A percentile compares a stretch with the other conserved stretches of the same genome.
Conservation (phyloP, 2,113 vertebrate genomes). For the Indri indri region DNA sequence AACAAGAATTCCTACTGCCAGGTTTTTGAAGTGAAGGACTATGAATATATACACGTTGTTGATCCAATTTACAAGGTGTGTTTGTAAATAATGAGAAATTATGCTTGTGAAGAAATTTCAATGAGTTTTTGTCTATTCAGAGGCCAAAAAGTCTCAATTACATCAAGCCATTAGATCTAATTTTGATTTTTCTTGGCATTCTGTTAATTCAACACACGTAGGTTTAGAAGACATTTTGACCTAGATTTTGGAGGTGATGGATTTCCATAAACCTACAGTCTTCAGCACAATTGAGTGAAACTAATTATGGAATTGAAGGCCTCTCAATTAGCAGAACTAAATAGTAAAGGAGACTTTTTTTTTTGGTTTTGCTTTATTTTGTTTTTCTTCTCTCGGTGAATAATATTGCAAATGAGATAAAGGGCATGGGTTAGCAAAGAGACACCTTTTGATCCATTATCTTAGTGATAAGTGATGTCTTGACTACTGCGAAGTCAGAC, state of each 20-base stretch:
- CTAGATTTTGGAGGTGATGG: not conserved
- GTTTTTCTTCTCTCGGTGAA: not conserved
- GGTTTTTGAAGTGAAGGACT: not conserved
- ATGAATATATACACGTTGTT: not conserved
- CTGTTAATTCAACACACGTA: not conserved
- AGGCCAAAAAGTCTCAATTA: not conserved
- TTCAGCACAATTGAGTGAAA: not conserved
- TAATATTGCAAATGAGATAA: constrained; percentile 16
- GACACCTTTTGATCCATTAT: not conserved
- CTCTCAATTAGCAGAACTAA: not conserved
- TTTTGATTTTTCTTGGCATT: not conserved
- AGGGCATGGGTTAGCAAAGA: not conserved
- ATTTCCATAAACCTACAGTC: not conserved
- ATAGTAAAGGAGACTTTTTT: not conserved
- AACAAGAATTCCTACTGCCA: not conserved
- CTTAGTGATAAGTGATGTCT: not conserved
- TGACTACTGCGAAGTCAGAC: not conserved
- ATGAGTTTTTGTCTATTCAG: not conserved
- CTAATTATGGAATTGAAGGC: not conserved
- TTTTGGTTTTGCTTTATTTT: not conserved
- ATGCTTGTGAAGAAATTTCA: not conserved
- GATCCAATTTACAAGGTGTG: not conserved
- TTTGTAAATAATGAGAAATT: not conserved
- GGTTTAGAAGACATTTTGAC: constrained; percentile 12
- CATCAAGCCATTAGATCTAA: not conserved